Evolutionary conservation across 2,113 vertebrate genomes (phyloP), one percentile per base, ranked within the genome.

Genomic region (Lates calcarifer): DNA sequence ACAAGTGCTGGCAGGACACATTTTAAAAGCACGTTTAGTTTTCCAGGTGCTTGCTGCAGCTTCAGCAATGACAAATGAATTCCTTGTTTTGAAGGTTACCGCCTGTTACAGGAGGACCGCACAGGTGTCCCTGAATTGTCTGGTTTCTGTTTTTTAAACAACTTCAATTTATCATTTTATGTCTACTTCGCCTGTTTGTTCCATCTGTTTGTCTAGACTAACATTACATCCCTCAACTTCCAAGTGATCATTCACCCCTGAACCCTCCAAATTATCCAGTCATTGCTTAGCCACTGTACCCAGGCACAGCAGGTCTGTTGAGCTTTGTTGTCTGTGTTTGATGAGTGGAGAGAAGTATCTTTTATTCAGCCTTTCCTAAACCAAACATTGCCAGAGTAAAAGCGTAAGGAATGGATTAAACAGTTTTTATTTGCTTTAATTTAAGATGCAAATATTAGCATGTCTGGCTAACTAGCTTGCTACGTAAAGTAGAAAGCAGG

Each of bases 1-100:
- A 82, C 35, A 84, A 56, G 37, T 87, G 74, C 69, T 71, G 65
- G 69, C 55, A 74, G 31, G 37, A 43, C 58, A 77, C 28, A 78
- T 85, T 87, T 81, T 49, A 66, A 60, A 20, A 28, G 37, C 65
- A 51, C 53, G 39, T 75, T 31, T 65, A 39, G 13, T 79, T 61
- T 56, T 26, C 61, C 26, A 12, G 9, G 10, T 53, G n/a, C 18
- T 72, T 61, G 73, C 62, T 80, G 65, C 69, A 68, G 15, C 49
- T 24, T 81, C 47, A 70, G 47, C 60, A 79, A 18, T 35, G 61
- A 63, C 37, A 65, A 81, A 81, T 63, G 0, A n/a, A 79, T 70
- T 74, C 15, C 20, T 33, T 75, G 28, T 70, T 78, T 64, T 45
- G 7, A 64, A 62, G 53, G 35, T 28, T 41, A 17, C 17, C 4